Percentiles rank a stretch among this genome's conserved stretches.
These are phyloP conservation scores for Fissipunctia ypsillon DNA, from an alignment of 2,888 invertebrate species.

Conservation along the genomic window DNA sequence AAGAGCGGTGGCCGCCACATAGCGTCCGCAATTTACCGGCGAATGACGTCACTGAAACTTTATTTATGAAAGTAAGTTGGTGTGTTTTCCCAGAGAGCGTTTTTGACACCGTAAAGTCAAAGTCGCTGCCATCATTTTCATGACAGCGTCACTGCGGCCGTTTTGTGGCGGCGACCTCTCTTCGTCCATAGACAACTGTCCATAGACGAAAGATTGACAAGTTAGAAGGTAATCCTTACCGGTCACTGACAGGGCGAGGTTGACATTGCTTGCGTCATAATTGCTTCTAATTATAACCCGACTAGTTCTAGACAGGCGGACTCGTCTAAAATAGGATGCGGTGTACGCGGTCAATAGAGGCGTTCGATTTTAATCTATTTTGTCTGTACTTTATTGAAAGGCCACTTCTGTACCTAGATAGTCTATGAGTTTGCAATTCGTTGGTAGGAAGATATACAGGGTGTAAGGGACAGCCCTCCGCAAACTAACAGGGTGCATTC, in stretches of 20 bases:
- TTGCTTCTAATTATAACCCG: conserved; percentile 20
- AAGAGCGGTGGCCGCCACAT: neutral
- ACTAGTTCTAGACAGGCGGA: conserved; percentile 40
- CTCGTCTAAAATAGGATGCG: conserved; percentile 16
- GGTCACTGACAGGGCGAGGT: neutral
- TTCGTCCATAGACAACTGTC: neutral
- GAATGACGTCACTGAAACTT: neutral
- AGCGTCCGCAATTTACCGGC: neutral
- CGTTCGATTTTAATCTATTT: conserved; percentile 12
- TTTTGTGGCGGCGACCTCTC: neutral
- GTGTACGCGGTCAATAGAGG: conserved; percentile 31
- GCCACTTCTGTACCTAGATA: neutral
- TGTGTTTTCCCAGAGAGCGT: neutral
- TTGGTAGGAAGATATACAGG: too few species aligned
- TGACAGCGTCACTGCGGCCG: neutral
- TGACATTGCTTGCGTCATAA: conserved; percentile 24
- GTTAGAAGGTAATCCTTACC: conserved; percentile 11
- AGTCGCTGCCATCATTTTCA: neutral
- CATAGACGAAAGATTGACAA: neutral
- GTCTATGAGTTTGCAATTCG: neutral
- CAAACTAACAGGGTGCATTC: too few species aligned
- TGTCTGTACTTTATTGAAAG: neutral
- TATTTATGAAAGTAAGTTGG: neutral
- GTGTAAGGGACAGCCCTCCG: too few species aligned
- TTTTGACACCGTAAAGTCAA: neutral